These are phyloP conservation scores for Teleopsis dalmanni DNA, from an alignment of 1,140 invertebrate genomes.

Conservation along the genomic window DNA sequence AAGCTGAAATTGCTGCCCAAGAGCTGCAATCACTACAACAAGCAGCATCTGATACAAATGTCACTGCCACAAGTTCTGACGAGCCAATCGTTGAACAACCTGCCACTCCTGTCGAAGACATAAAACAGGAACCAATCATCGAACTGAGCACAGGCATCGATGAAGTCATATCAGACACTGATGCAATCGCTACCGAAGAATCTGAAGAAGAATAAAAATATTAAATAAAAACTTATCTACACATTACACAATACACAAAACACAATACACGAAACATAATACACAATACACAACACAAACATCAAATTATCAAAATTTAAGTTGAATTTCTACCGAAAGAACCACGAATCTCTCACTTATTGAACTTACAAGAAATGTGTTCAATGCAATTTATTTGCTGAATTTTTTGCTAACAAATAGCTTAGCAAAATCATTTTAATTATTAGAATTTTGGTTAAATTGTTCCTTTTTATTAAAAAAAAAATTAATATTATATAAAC, in stretches of 20 bases:
- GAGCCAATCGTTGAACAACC: slow-evolving; percentile 38
- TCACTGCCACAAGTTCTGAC: slow-evolving; percentile 18
- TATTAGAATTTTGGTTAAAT: background rate
- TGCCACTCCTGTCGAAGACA: slow-evolving; percentile 27
- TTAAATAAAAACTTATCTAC: slow-evolving; percentile 6
- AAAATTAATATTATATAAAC: no score
- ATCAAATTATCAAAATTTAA: no score
- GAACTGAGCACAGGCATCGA: slow-evolving; percentile 23
- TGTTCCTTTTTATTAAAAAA: slow-evolving; percentile 4
- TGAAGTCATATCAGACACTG: slow-evolving; percentile 13
- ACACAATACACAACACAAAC: no score
- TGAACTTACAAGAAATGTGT: background rate
- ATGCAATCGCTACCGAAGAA: slow-evolving; percentile 17
- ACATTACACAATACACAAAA: background rate
- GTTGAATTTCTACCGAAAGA: no score
- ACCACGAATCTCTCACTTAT: background rate
- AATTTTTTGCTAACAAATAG: background rate
- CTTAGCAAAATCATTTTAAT: background rate
- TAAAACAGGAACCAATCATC: slow-evolving; percentile 26
- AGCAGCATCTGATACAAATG: slow-evolving; percentile 15
- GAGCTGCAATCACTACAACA: slow-evolving; percentile 41
- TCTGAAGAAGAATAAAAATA: slow-evolving; percentile 11
- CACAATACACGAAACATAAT: no score
- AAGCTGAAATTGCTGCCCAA: slow-evolving; percentile 48
- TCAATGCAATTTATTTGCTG: slow-evolving; percentile 5